These are phyloP conservation scores for Xenops minutus DNA, from an alignment of 2,797 vertebrate species.

Conservation along the genomic window DNA sequence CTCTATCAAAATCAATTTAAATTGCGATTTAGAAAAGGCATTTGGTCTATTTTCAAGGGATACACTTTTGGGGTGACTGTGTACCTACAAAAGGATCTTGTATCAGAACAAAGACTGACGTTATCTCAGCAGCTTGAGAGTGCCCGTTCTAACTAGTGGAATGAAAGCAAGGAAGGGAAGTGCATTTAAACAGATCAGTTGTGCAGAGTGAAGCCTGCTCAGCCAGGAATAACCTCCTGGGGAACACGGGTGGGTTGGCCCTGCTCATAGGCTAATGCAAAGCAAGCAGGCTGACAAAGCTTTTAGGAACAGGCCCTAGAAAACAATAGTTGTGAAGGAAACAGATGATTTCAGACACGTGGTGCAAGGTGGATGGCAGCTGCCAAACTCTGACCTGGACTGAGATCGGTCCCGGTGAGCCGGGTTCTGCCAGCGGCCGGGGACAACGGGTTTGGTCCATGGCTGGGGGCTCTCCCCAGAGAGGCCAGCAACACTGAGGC, in stretches of 20 bases:
- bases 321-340: background rate
- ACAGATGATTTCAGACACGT: background rate
- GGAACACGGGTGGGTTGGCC: background rate
- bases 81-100: background rate
- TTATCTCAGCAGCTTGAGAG: background rate
- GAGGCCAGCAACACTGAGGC: background rate
- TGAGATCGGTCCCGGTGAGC: background rate
- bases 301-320: background rate
- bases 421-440: fast-evolving
- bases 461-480: background rate
- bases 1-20: background rate
- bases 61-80: background rate
- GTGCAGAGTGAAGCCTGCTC: background rate
- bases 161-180: background rate
- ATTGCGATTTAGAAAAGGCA: constrained; percentile 12
- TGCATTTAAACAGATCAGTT: background rate
- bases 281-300: background rate
- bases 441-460: background rate
- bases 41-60: constrained; percentile 7
- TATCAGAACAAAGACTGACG: constrained; percentile 65
- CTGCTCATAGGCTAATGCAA: fast-evolving
- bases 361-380: background rate
- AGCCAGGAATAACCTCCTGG: background rate
- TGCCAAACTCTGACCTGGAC: background rate
- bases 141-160: background rate